A percentile compares a stretch with the other conserved stretches of the same genome.
Conservation (phyloP, 2,888 invertebrate species). For the Hyppa rectilinea region DNA sequence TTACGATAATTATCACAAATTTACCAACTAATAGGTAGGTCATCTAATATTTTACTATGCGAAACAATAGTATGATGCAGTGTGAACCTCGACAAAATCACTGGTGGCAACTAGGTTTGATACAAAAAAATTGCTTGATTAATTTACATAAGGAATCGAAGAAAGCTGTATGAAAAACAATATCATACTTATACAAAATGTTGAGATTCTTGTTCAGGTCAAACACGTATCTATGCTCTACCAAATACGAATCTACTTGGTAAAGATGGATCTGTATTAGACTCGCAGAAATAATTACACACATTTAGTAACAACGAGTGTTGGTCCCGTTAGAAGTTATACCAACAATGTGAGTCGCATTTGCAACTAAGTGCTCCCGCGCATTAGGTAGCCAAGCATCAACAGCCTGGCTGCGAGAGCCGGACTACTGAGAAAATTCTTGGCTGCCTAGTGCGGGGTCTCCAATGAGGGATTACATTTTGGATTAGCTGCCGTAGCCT, state of each 20-base stretch:
- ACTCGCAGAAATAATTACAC: constrained; percentile 9
- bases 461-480: too few species aligned
- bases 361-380: too few species aligned
- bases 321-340: background rate
- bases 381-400: too few species aligned
- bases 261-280: background rate
- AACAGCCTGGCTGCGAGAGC: too few species aligned
- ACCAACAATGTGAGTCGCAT: constrained; percentile 8
- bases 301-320: background rate
- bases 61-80: constrained; percentile 35
- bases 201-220: constrained; percentile 4
- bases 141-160: background rate
- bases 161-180: background rate
- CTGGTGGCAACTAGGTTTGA: too few species aligned
- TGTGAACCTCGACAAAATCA: constrained; percentile 19
- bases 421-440: too few species aligned
- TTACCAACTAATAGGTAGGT: constrained; percentile 72
- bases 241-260: constrained; percentile 5
- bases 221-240: constrained; percentile 3
- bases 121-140: constrained; percentile 13
- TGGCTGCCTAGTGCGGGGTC: too few species aligned
- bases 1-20: constrained; percentile 86
- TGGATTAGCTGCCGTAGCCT: too few species aligned
- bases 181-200: background rate
- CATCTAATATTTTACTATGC: constrained; percentile 56